Conservation (phyloP, 2,797 vertebrate genomes). For the Pelochelys cantorii region DNA sequence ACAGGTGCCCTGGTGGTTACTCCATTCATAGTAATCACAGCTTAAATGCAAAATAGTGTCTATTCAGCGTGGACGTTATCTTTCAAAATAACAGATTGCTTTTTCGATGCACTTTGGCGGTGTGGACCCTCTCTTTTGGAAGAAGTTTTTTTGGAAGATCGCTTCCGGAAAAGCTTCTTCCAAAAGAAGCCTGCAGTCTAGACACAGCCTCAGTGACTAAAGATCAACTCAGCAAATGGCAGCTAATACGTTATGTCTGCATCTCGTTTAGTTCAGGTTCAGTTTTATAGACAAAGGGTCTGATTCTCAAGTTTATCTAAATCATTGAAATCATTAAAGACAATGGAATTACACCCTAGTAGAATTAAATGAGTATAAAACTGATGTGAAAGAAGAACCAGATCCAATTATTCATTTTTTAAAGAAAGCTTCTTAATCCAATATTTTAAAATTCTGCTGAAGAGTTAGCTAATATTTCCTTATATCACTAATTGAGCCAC, state of each 20-base stretch:
- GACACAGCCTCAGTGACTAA: not conserved
- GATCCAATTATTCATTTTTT: not conserved
- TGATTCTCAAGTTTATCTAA: not conserved
- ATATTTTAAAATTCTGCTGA: not conserved
- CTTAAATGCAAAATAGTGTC: too few species aligned
- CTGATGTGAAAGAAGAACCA: not conserved
- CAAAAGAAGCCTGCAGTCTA: too few species aligned
- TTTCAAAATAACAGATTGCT: too few species aligned
- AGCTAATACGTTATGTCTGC: not conserved
- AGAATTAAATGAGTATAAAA: not conserved
- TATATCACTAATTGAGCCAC: not conserved
- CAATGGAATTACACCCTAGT: not conserved
- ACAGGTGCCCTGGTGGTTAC: too few species aligned
- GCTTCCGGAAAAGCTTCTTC: too few species aligned
- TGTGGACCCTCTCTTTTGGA: too few species aligned
- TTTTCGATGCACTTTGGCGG: too few species aligned
- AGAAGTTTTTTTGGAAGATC: too few species aligned
- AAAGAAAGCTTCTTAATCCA: not conserved
- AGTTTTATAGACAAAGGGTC: not conserved
- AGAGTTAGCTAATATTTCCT: not conserved
- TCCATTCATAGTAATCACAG: too few species aligned
- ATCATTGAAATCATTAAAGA: not conserved
- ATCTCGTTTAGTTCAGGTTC: not conserved
- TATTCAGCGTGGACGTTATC: too few species aligned
- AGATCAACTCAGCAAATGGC: not conserved